A percentile compares a stretch with the other conserved stretches of the same genome.
These are phyloP conservation scores for Epinephelus fuscoguttatus DNA, from an alignment of 2,113 vertebrate species.

Conservation along the genomic window DNA sequence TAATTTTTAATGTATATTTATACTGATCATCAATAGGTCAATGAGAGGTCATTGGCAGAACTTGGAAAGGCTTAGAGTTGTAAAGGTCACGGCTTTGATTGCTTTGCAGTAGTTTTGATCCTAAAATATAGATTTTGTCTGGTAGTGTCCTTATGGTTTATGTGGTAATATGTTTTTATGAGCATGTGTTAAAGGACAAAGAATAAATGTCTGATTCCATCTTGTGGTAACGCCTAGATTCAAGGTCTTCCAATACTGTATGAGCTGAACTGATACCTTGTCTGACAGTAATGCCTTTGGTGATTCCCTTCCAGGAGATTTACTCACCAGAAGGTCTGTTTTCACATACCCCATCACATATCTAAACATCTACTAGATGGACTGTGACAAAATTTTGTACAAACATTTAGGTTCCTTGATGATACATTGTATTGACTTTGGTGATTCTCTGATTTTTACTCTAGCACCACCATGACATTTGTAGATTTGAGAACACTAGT, in stretches of 20 bases:
- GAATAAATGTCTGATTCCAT: slow-evolving; percentile 29
- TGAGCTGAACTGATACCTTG: not conserved
- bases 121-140: slow-evolving; percentile 37
- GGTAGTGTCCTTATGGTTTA: slow-evolving; percentile 22
- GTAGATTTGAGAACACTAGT: not conserved
- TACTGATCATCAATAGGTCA: slow-evolving; percentile 34
- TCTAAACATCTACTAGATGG: not conserved
- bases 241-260: slow-evolving; percentile 20
- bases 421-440: not conserved
- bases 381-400: not conserved
- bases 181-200: slow-evolving; percentile 20
- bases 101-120: slow-evolving; percentile 30
- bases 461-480: not conserved
- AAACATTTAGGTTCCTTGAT: not conserved
- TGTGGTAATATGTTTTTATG: slow-evolving; percentile 36
- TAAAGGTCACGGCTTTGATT: slow-evolving; percentile 48
- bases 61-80: slow-evolving; percentile 10
- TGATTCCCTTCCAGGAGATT: not conserved
- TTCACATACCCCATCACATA: not conserved
- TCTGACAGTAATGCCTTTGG: not conserved
- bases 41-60: not conserved
- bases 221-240: not conserved
- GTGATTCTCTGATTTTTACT: not conserved
- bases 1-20: slow-evolving; percentile 29
- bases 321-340: not conserved